phyloP scores from a whole-genome alignment of 2,888 invertebrate species.

The Stenodema calcarata region DNA sequence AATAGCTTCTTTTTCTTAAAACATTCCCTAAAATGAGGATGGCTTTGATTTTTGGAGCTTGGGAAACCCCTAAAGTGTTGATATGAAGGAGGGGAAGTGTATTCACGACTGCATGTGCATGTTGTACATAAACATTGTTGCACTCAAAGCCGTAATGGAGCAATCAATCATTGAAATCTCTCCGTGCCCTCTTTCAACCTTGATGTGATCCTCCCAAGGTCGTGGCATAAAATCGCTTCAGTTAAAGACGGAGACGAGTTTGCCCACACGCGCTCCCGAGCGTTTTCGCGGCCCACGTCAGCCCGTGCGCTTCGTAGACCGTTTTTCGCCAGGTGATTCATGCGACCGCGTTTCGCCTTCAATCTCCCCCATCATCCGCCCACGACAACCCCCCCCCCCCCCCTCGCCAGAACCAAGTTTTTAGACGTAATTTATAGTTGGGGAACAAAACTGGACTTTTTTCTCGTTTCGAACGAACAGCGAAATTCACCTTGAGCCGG shows the following conservation, averaged over 20 bases:
- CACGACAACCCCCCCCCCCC: neutral
- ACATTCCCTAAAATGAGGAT: too few species aligned
- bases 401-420: neutral
- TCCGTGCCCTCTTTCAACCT: neutral
- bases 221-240: neutral
- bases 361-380: neutral
- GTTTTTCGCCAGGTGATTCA: neutral
- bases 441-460: neutral
- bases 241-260: conserved; percentile 16
- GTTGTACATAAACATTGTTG: too few species aligned
- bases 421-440: conserved; percentile 22
- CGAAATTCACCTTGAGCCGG: neutral
- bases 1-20: too few species aligned
- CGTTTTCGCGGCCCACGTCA: conserved; percentile 9
- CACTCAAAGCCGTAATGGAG: neutral
- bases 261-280: conserved; percentile 5
- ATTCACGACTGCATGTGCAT: too few species aligned
- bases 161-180: neutral
- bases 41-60: too few species aligned
- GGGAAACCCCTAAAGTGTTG: too few species aligned
- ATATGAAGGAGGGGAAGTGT: too few species aligned
- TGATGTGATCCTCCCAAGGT: neutral
- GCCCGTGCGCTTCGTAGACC: neutral
- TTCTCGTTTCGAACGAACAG: neutral
- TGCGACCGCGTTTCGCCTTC: neutral